These are phyloP conservation scores for Nycticorax nycticorax DNA, from an alignment of 2,113 vertebrate species.

Conservation along the genomic window DNA sequence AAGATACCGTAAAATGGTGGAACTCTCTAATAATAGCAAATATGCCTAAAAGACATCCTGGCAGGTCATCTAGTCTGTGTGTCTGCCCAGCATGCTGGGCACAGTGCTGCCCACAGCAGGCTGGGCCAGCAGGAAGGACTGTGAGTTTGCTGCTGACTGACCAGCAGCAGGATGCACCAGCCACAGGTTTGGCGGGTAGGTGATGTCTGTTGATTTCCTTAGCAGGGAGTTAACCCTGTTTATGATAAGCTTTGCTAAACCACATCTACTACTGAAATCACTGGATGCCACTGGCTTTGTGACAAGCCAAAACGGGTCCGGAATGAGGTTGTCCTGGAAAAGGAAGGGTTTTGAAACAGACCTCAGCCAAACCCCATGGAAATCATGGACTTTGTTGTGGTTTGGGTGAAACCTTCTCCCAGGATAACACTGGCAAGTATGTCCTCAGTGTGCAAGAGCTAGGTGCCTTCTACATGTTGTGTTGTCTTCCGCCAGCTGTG, in stretches of 20 bases:
- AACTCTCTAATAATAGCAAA: background rate
- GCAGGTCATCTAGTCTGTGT: background rate
- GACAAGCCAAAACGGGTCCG: background rate
- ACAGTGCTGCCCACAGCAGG: background rate
- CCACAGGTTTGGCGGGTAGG: background rate
- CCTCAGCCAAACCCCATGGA: background rate
- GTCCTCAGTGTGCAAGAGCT: fast-evolving
- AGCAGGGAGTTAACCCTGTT: background rate
- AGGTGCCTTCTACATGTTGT: background rate
- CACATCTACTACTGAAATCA: background rate
- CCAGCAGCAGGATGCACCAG: background rate
- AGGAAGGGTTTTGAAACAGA: background rate
- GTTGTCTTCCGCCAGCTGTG: background rate
- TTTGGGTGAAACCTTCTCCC: background rate
- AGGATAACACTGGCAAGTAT: background rate
- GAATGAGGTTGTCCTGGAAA: background rate
- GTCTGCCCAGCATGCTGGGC: fast-evolving
- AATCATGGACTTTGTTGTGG: background rate
- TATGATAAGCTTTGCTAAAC: background rate
- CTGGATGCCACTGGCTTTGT: background rate
- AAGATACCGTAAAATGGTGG: background rate
- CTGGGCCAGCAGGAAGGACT: background rate
- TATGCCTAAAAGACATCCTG: background rate
- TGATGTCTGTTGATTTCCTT: background rate
- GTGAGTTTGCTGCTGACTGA: background rate